phyloP scores from a whole-genome alignment of 2,113 vertebrate genomes.

The Fulica atra region DNA sequence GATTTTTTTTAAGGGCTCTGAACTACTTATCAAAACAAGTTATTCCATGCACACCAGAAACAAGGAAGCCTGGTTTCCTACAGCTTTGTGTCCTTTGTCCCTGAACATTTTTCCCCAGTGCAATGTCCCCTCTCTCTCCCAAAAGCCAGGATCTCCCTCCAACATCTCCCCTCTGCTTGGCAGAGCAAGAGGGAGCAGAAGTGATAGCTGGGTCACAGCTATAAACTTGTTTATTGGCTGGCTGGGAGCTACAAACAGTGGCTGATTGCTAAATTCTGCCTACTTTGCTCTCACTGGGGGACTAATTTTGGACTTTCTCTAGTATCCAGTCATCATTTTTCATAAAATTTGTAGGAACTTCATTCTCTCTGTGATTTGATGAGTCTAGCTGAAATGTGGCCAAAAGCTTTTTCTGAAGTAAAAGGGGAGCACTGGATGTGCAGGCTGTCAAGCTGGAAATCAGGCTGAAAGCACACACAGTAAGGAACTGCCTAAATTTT shows the following conservation, averaged over 20 bases:
- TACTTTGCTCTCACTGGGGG: background rate
- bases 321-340: slow-evolving; percentile 6
- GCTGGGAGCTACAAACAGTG: slow-evolving; percentile 46
- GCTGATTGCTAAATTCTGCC: slow-evolving; percentile 51
- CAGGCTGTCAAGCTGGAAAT: background rate
- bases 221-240: slow-evolving; percentile 24
- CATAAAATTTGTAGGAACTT: background rate
- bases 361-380: background rate
- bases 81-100: background rate
- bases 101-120: background rate
- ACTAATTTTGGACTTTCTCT: background rate
- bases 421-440: background rate
- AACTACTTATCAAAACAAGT: slow-evolving; percentile 59
- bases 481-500: background rate
- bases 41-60: background rate
- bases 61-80: background rate
- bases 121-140: background rate
- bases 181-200: background rate
- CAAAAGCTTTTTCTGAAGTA: background rate
- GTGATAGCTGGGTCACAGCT: slow-evolving; percentile 14
- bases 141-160: slow-evolving; percentile 15
- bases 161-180: background rate
- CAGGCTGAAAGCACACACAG: background rate
- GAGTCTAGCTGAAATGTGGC: background rate
- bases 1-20: slow-evolving; percentile 25